phyloP scores from a whole-genome alignment of 2,113 vertebrate genomes.

The Sclerurus mexicanus region DNA sequence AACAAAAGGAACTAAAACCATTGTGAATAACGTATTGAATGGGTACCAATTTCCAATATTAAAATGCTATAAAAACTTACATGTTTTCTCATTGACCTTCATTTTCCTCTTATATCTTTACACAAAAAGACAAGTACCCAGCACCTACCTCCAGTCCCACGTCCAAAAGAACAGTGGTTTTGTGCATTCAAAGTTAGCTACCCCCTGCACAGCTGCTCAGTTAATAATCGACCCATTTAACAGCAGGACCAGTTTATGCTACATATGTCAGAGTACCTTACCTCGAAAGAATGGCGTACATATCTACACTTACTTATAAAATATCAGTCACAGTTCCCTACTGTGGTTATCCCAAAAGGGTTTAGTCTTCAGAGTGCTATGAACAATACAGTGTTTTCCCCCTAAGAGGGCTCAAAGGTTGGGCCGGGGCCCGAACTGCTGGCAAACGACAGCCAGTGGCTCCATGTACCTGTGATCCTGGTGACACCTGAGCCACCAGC shows the following conservation, averaged over 20 bases:
- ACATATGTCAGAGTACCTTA: constrained; percentile 81
- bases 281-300: constrained; percentile 70
- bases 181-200: constrained; percentile 81
- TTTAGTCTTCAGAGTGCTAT: constrained; percentile 70
- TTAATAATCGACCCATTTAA: constrained; percentile 79
- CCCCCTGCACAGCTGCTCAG: constrained; percentile 77
- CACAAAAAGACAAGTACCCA: not conserved
- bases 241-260: constrained; percentile 87
- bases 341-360: constrained; percentile 71
- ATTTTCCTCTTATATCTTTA: not conserved
- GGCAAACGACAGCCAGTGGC: not conserved
- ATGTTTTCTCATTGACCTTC: not conserved
- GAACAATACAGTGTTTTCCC: constrained; percentile 33
- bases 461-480: rapidly evolving
- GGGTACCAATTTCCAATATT: not conserved
- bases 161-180: not conserved
- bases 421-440: not conserved
- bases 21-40: not conserved
- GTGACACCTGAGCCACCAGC: not conserved
- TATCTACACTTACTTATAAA: constrained; percentile 75
- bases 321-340: constrained; percentile 67
- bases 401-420: constrained; percentile 43
- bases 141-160: not conserved
- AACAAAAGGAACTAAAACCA: not conserved
- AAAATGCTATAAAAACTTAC: not conserved